Evolutionary conservation across 2,797 vertebrate genomes (phyloP), one percentile per base, ranked within the genome.

Genomic region (Antennarius maculatus): DNA sequence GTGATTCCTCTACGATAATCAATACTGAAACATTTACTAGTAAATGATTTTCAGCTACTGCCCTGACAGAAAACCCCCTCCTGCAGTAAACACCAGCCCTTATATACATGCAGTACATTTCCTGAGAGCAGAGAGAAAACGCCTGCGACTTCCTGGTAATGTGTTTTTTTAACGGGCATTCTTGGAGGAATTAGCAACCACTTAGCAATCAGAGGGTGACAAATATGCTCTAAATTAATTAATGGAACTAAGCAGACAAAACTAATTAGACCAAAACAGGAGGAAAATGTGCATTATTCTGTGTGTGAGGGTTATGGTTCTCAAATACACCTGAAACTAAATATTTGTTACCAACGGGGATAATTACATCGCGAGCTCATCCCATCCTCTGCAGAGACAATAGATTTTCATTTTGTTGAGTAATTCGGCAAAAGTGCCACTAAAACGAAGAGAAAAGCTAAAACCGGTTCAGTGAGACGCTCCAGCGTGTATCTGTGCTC

Each of bases 401-500:
- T 34, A 3, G 31, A 34, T 34, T 34, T 8, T 4, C 15, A 15
- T 42, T 51, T 14, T 13, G 1, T 47, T 39, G 3, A 49, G 17
- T 42, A 0, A 27, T 17, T 17, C 70, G n/a, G 12, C 48, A 42
- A 6, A 47, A 10, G 15, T 1, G 1, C 23, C 8, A 42, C 0
- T 28, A 8, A 28, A 49, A 39, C 1, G 43, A 51, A 39, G 28
- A 45, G 31, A 34, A 34, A 8, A 34, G 5, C 5, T 5, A 34
- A 34, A 34, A 34, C 2, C 4, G 31, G 31, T 34, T 34, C 31
- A 5, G 31, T 34, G 31, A 2, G 23, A 23, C 23, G 23, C 23
- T 23, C 23, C 64, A 34, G 45, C n/a, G n/a, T 49, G 70, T 57
- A 72, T 80, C 48, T 71, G 68, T 46, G 57, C 59, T 47, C 62